These are phyloP conservation scores for Spongilla lacustris DNA, from an alignment of 37 sponge, comb jelly and placozoan genomes.

Conservation along the genomic window DNA sequence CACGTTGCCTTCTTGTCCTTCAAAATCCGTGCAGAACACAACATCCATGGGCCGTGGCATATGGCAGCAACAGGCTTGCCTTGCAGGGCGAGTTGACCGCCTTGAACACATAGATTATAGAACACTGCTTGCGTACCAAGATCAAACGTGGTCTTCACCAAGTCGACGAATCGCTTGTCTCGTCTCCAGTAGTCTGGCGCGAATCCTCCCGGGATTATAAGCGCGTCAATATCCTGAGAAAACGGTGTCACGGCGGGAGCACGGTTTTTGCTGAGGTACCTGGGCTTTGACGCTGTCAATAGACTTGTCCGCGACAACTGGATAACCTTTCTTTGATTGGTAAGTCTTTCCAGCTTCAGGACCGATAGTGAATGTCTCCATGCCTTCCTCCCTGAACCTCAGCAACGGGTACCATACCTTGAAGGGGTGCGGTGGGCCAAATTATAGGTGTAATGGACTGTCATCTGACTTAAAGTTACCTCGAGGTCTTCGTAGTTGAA, in stretches of 20 bases:
- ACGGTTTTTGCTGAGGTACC: conserved; percentile 4
- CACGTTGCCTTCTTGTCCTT: conserved; percentile 64
- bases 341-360: conserved; percentile 71
- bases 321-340: conserved; percentile 79
- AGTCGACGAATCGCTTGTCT: conserved; percentile 65
- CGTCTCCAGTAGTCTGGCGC: conserved; percentile 82
- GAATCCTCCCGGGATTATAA: conserved; percentile 80
- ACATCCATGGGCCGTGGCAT: conserved; percentile 79
- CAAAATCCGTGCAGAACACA: conserved; percentile 62
- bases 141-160: conserved; percentile 35
- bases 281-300: conserved; percentile 56
- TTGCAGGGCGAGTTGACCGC: neutral
- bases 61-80: conserved; percentile 68
- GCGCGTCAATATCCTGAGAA: conserved; percentile 56
- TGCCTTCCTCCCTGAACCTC: conserved; percentile 78
- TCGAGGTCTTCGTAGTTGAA: conserved; percentile 80
- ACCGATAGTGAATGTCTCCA: conserved; percentile 62
- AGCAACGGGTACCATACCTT: conserved; percentile 79
- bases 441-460: too few species aligned
- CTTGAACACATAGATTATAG: too few species aligned
- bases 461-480: conserved; percentile 11
- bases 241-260: neutral
- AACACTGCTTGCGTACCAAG: neutral
- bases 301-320: conserved; percentile 52
- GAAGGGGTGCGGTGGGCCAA: neutral